Evolutionary conservation across 2,888 invertebrate genomes (phyloP), one percentile per base, ranked within the genome.

Genomic region (Cotesia congregata): DNA sequence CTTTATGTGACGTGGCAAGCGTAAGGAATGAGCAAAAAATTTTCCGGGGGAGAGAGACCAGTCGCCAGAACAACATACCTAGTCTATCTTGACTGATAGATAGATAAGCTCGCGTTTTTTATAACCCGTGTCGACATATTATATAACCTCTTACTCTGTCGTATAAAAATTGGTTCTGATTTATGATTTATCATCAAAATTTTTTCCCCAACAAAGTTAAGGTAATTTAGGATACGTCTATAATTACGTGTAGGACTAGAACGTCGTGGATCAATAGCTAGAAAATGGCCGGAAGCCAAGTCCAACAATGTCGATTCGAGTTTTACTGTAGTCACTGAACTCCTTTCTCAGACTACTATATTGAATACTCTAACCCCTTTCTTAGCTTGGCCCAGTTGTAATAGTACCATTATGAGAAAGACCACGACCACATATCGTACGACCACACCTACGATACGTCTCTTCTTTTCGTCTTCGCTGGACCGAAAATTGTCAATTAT

Each of bases 201-300:
- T 50, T 50, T 50, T 50, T 50, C 12, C 4, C 12, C 9, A 12
- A 50, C 30, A 30, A 30, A 30, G 2, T 30, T 30, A 5, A 20
- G 40, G 38, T 38, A 39, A 82, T 82, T 83, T 80, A 86, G 83
- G 85, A 85, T 86, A 87, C 85, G 85, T 84, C 85, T 86, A 87
- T 87, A 86, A 87, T 87, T 87, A 85, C 85, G 86, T 85, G 83
- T 85, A 83, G 84, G 84, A 85, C 84, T 83, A 80, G 81, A 78
- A 85, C 83, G 86, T 87, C 83, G 85, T 84, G 86, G 87, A 87
- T 87, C 87, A 87, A 87, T 87, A 87, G 86, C 85, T 84, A 82
- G 87, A 85, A 87, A 87, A 87, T 87, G 87, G 87, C 87, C 87
- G 87, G 87, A 87, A 87, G 87, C 87, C 87, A 88, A 87, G 87